Evolutionary conservation across 2,888 invertebrate species (phyloP).

Genomic region (Agrypnus murinus): DNA sequence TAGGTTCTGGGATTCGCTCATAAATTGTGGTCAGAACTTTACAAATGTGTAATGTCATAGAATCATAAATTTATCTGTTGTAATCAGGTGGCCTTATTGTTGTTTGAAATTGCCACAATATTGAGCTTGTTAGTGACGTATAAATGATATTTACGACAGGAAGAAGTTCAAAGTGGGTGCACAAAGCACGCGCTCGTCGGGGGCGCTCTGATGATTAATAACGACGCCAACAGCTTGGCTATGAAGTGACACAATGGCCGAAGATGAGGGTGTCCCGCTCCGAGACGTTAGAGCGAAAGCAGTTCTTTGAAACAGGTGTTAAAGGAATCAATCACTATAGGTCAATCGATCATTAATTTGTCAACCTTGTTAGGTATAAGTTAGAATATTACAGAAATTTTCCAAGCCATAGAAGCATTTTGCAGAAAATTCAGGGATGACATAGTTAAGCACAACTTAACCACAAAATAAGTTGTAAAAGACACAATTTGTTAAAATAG

Average conservation of each 20-base stretch:
- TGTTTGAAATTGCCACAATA: conserved; percentile 54
- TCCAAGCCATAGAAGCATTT: too few species aligned
- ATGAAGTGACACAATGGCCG: conserved; percentile 52
- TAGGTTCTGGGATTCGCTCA: conserved; percentile 57
- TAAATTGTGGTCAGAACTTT: conserved; percentile 61
- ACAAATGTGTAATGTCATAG: conserved; percentile 61
- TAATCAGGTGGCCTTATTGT: conserved; percentile 58
- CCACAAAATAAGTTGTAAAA: too few species aligned
- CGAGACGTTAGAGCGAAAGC: conserved; percentile 32
- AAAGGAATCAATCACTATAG: conserved; percentile 25
- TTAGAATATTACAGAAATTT: too few species aligned
- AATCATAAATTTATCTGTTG: conserved; percentile 62
- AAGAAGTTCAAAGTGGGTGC: conserved; percentile 47
- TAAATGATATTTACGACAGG: conserved; percentile 53
- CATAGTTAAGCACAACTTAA: too few species aligned
- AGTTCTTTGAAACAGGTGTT: conserved; percentile 26
- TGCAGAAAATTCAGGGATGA: too few species aligned
- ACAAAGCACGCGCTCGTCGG: conserved; percentile 46
- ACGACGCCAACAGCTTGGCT: conserved; percentile 53
- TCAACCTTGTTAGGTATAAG: background rate
- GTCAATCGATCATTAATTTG: conserved; percentile 19
- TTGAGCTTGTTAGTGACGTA: conserved; percentile 56
- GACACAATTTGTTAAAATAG: too few species aligned
- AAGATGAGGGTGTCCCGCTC: conserved; percentile 44
- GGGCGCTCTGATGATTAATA: conserved; percentile 51